Evolutionary conservation across 2,888 invertebrate genomes (phyloP).

Genomic region (Marasmarcha lunaedactyla): DNA sequence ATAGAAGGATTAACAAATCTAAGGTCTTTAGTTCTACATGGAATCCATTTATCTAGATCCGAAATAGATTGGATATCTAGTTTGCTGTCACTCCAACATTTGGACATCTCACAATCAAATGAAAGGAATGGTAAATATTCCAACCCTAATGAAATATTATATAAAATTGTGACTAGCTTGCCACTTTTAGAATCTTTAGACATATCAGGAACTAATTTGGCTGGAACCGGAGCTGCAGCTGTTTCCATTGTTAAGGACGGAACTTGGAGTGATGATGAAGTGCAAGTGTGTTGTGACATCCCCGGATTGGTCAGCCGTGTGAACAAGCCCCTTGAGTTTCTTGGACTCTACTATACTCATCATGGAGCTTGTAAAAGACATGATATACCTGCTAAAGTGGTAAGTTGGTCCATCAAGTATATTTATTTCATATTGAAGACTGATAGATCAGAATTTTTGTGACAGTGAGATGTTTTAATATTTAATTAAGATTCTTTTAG

Average conservation of each 20-base stretch:
- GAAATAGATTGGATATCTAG: constrained; percentile 73
- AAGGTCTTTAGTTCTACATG: constrained; percentile 82
- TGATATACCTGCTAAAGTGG: constrained; percentile 91
- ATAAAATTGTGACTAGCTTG: constrained; percentile 78
- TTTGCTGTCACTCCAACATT: constrained; percentile 71
- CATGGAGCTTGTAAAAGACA: constrained; percentile 91
- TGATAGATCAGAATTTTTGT: no score
- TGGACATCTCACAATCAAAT: constrained; percentile 87
- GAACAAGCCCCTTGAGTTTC: constrained; percentile 83
- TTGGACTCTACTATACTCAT: constrained; percentile 91
- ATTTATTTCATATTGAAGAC: not conserved
- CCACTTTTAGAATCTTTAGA: constrained; percentile 86
- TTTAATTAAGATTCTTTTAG: no score
- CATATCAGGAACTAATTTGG: constrained; percentile 96
- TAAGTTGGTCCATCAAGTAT: constrained; percentile 48
- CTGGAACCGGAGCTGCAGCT: constrained; percentile 84
- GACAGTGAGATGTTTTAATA: no score
- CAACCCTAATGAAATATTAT: constrained; percentile 79
- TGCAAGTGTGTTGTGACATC: constrained; percentile 76
- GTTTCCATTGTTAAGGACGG: constrained; percentile 26
- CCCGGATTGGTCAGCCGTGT: constrained; percentile 86
- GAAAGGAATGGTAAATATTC: constrained; percentile 79
- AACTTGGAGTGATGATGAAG: constrained; percentile 23
- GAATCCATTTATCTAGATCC: constrained; percentile 77
- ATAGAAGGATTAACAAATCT: constrained; percentile 76